phyloP scores from a whole-genome alignment of 1,140 invertebrate species.

The Heliconius eleuchia region DNA sequence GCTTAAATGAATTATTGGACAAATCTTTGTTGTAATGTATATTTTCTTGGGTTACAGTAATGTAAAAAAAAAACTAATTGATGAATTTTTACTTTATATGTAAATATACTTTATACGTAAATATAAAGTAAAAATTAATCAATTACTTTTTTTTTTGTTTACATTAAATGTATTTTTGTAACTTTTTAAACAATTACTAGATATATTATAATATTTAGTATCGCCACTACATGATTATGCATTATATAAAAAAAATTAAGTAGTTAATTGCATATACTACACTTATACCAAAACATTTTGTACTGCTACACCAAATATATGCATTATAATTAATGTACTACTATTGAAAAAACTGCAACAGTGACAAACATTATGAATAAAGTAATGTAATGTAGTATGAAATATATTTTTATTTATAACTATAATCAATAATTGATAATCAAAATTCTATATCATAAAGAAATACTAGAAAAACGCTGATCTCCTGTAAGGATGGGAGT shows the following conservation, averaged over 20 bases:
- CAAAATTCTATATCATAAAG: too few species aligned
- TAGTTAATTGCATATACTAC: neutral
- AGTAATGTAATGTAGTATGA: neutral
- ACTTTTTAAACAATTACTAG: neutral
- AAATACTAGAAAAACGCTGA: too few species aligned
- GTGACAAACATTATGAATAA: constrained; percentile 1
- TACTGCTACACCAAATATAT: neutral
- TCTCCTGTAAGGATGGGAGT: too few species aligned
- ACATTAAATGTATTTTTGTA: constrained; percentile 14
- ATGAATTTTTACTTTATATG: too few species aligned
- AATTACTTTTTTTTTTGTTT: neutral
- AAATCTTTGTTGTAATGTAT: neutral
- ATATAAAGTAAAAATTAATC: neutral
- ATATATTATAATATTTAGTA: neutral
- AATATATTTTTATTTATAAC: constrained; percentile 7
- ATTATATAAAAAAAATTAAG: neutral
- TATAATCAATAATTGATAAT: too few species aligned
- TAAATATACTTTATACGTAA: neutral
- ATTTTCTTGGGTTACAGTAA: neutral
- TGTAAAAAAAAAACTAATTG: too few species aligned
- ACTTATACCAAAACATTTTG: neutral
- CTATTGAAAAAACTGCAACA: neutral
- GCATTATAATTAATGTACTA: neutral
- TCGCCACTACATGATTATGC: neutral
- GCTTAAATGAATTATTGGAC: neutral